Percentiles rank a stretch among this genome's conserved stretches.
Conservation (phyloP, 2,113 vertebrate species). For the Atrichornis clamosus region DNA sequence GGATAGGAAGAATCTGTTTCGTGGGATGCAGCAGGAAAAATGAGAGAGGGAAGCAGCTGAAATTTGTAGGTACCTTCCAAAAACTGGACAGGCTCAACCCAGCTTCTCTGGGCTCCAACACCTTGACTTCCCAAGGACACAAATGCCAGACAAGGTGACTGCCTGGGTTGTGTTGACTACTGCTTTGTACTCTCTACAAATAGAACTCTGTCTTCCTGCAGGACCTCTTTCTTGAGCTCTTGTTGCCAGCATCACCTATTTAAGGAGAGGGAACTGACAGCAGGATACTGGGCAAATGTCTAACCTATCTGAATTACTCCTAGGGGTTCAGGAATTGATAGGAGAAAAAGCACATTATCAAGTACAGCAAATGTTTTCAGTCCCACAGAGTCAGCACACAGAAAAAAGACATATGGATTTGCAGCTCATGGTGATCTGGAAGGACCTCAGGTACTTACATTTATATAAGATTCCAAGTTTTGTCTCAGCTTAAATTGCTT, state of each 20-base stretch:
- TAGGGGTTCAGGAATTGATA: neutral
- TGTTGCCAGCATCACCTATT: neutral
- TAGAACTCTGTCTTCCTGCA: neutral
- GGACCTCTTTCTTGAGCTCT: neutral
- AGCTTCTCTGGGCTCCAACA: neutral
- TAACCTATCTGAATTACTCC: neutral
- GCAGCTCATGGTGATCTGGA: neutral
- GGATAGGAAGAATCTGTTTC: neutral
- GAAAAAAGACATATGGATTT: neutral
- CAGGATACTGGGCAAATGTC: neutral
- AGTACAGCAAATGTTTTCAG: neutral
- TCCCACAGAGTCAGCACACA: neutral
- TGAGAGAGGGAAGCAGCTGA: neutral
- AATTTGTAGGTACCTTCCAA: neutral
- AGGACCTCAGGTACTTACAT: neutral
- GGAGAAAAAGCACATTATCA: neutral
- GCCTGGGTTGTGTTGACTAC: neutral
- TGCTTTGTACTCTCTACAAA: neutral
- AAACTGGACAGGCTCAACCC: neutral
- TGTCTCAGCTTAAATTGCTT: neutral
- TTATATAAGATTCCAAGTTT: neutral
- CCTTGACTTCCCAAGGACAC: neutral
- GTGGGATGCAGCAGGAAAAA: neutral
- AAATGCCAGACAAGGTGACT: neutral
- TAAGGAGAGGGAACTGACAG: neutral